A percentile compares a stretch with the other conserved stretches of the same genome.
Evolutionary conservation across 2,888 invertebrate species (phyloP).

Genomic region (Epinotia brunnichana): DNA sequence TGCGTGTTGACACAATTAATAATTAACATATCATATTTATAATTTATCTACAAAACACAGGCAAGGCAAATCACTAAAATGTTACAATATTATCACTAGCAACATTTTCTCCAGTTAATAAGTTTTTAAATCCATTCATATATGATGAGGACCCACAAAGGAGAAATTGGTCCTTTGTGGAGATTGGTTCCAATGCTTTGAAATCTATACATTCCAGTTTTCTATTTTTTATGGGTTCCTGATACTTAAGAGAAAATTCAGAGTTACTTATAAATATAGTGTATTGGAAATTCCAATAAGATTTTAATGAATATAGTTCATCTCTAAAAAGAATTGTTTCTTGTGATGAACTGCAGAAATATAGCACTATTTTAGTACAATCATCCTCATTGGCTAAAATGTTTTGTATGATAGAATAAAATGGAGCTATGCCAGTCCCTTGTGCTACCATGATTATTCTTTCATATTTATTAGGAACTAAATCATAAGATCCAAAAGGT

Average conservation of each 20-base stretch:
- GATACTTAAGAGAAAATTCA: slow-evolving; percentile 67
- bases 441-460: slow-evolving; percentile 83
- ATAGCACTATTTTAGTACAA: slow-evolving; percentile 84
- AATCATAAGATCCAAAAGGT: slow-evolving; percentile 86
- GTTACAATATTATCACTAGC: slow-evolving; percentile 61
- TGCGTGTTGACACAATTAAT: too few relatives aligned
- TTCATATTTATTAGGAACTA: slow-evolving; percentile 71
- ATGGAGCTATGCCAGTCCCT: slow-evolving; percentile 90
- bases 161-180: slow-evolving; percentile 72
- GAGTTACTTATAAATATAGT: slow-evolving; percentile 80
- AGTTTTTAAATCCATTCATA: slow-evolving; percentile 74
- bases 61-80: slow-evolving; percentile 58
- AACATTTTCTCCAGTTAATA: slow-evolving; percentile 57
- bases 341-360: slow-evolving; percentile 85
- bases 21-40: background rate
- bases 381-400: slow-evolving; percentile 87
- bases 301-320: slow-evolving; percentile 82
- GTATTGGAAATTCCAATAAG: slow-evolving; percentile 90
- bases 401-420: slow-evolving; percentile 85
- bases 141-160: slow-evolving; percentile 86
- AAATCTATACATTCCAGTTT: slow-evolving; percentile 69
- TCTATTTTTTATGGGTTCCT: slow-evolving; percentile 75
- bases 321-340: slow-evolving; percentile 85
- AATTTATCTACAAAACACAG: background rate
- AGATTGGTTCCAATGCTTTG: slow-evolving; percentile 59